These are phyloP conservation scores for Drosophila koepferae DNA, from an alignment of 2,888 invertebrate genomes.

Conservation along the genomic window DNA sequence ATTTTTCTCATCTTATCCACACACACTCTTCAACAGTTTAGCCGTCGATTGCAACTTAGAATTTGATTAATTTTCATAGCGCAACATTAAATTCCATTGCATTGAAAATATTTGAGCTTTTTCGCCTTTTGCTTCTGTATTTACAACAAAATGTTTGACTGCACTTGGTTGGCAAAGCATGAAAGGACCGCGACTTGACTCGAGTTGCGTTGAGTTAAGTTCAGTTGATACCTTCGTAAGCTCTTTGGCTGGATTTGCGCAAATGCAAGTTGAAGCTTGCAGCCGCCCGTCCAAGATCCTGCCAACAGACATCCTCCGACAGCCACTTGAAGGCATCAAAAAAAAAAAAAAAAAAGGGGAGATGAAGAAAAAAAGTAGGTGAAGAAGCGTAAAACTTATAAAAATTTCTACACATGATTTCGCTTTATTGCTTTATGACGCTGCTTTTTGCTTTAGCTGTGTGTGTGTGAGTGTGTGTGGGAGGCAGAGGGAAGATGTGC, in stretches of 20 bases:
- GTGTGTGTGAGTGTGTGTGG: conserved; percentile 25
- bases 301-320: not conserved
- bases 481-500: not conserved
- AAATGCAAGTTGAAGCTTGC: conserved; percentile 58
- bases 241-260: conserved; percentile 53
- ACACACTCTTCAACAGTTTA: no score
- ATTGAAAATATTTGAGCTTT: not conserved
- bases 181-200: not conserved
- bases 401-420: conserved; percentile 85
- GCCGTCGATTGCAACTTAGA: no score
- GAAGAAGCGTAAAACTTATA: conserved; percentile 73
- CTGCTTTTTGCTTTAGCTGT: conserved; percentile 29
- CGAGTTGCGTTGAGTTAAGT: conserved; percentile 34
- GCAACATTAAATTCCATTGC: not conserved
- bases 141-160: not conserved
- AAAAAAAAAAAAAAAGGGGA: not conserved
- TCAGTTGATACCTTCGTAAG: conserved; percentile 64
- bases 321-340: conserved; percentile 35
- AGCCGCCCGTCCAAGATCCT: not conserved
- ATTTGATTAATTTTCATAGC: no score
- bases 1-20: no score
- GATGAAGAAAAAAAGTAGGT: not conserved
- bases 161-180: conserved; percentile 1
- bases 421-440: conserved; percentile 84
- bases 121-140: not conserved